Evolutionary conservation across 2,888 invertebrate genomes (phyloP), one percentile per base, ranked within the genome.

Genomic region (Platycnemis pennipes): DNA sequence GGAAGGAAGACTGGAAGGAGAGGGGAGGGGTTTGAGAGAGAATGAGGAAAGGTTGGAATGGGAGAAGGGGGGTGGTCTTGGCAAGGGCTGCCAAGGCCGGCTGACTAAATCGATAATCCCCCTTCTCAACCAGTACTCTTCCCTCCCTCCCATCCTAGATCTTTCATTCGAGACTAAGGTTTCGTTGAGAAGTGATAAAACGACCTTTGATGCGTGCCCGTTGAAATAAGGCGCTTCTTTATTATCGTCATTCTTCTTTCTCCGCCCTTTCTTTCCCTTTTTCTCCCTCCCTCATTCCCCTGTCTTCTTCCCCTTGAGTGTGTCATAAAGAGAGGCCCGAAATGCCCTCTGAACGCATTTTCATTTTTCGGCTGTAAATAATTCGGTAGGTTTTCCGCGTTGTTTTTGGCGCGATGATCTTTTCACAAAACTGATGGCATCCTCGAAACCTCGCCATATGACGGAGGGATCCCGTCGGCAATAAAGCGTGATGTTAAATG

Each of bases 21-120:
- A 3, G 37, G 91, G 26, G 42, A n/a, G 1, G 26, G 2, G 89
- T 22, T 11, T 4, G n/a, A 44, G 63, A 37, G 26, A 37, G 56
- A 53, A 63, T 63, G 26, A 63, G 91, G 44, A 37, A 56, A 44
- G 42, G 49, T 56, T 63, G 42, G 7, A 63, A 11, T 8, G 19
- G 44, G 42, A 44, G 4, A 19, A 56, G n/a, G 13, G 56, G 22
- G 89, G 22, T 37, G 42, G 63, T 91, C 37, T 91, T 91, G 91
- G 91, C 91, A 91, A 26, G n/a, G 44, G 56, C 44, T 44, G 37
- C 91, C 91, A 91, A 91, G 91, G 91, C 56, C 91, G 91, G 63
- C 56, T 91, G 44, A 69, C 91, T 45, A 91, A 63, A 91, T 91
- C 91, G 91, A 91, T 91, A 91, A 44, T 44, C 63, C 91, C 91